These are phyloP conservation scores for Muntiacus reevesi DNA, from an alignment of 2,113 vertebrate species.

Conservation along the genomic window DNA sequence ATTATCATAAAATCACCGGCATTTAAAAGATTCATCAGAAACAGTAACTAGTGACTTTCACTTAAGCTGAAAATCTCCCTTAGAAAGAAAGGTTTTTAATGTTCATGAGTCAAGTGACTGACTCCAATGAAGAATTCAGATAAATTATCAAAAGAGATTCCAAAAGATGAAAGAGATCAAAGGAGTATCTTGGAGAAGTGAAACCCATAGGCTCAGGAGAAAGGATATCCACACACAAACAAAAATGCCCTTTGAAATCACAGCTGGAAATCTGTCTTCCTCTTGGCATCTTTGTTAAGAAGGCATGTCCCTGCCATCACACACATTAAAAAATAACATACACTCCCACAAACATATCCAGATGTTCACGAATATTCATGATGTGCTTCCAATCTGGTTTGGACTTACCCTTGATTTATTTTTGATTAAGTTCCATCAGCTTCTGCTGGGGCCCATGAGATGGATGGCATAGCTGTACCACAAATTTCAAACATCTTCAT, in stretches of 20 bases:
- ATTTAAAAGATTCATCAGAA: slow-evolving; percentile 33
- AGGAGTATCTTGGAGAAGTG: slow-evolving; percentile 41
- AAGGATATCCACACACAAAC: slow-evolving; percentile 32
- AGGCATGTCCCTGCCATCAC: neutral
- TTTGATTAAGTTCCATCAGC: slow-evolving; percentile 60
- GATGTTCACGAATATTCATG: slow-evolving; percentile 72
- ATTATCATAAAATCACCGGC: neutral
- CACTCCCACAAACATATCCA: slow-evolving; percentile 70
- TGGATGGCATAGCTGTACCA: neutral
- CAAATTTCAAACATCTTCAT: slow-evolving; percentile 32
- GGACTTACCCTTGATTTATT: slow-evolving; percentile 62
- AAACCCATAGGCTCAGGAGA: slow-evolving; percentile 53
- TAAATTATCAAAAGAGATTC: slow-evolving; percentile 37
- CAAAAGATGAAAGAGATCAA: slow-evolving; percentile 71
- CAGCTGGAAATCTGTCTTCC: slow-evolving; percentile 67
- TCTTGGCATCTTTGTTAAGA: slow-evolving; percentile 61
- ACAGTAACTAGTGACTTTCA: neutral
- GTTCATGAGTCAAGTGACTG: neutral
- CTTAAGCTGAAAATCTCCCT: slow-evolving; percentile 18
- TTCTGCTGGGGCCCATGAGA: slow-evolving; percentile 53
- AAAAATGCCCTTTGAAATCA: slow-evolving; percentile 64
- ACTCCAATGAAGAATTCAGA: slow-evolving; percentile 35
- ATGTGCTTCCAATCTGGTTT: slow-evolving; percentile 67
- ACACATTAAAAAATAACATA: slow-evolving; percentile 45
- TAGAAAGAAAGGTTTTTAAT: neutral